Percentiles rank a stretch among this genome's conserved stretches.
Evolutionary conservation across 1,140 invertebrate genomes (phyloP).

Genomic region (Drosophila kepulauana): DNA sequence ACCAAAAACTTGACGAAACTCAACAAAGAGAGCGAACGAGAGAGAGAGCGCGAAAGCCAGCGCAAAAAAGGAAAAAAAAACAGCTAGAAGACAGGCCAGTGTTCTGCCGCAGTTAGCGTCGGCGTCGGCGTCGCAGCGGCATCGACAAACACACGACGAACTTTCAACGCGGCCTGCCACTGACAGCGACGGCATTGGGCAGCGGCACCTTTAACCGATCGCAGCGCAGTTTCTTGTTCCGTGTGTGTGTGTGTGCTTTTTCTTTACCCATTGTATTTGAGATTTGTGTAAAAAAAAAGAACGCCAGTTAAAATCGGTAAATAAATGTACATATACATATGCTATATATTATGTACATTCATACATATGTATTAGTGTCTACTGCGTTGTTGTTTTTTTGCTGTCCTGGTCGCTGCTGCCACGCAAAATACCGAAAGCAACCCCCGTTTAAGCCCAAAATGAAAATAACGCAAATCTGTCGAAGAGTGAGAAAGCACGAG

Average conservation of each 20-base stretch:
- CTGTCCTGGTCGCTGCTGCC: constrained; percentile 17
- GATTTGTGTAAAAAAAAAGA: constrained; percentile 17
- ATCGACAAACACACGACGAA: constrained; percentile 52
- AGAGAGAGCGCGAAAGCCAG: constrained; percentile 40
- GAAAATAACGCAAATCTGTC: constrained; percentile 43
- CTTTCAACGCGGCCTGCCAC: constrained; percentile 74
- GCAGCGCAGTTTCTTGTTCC: constrained; percentile 39
- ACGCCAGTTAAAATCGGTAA: constrained; percentile 16
- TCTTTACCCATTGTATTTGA: constrained; percentile 5
- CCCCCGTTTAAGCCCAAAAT: constrained; percentile 38
- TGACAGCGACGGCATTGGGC: constrained; percentile 75
- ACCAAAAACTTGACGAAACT: constrained; percentile 76
- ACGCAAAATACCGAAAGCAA: constrained; percentile 43
- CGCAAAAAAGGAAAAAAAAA: constrained; percentile 9
- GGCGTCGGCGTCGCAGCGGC: constrained; percentile 30
- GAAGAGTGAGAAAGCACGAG: constrained; percentile 9
- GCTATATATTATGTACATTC: not conserved
- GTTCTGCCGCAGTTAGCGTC: constrained; percentile 31
- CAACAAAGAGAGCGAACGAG: constrained; percentile 25
- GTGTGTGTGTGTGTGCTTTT: constrained; percentile 12
- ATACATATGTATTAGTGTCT: not conserved
- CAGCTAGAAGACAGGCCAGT: constrained; percentile 56
- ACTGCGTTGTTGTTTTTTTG: constrained; percentile 38
- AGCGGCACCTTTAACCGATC: constrained; percentile 80
- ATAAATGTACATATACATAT: not conserved